Conservation (phyloP, 92 coral and sea anemone genomes). For the Nematostella vectensis region DNA sequence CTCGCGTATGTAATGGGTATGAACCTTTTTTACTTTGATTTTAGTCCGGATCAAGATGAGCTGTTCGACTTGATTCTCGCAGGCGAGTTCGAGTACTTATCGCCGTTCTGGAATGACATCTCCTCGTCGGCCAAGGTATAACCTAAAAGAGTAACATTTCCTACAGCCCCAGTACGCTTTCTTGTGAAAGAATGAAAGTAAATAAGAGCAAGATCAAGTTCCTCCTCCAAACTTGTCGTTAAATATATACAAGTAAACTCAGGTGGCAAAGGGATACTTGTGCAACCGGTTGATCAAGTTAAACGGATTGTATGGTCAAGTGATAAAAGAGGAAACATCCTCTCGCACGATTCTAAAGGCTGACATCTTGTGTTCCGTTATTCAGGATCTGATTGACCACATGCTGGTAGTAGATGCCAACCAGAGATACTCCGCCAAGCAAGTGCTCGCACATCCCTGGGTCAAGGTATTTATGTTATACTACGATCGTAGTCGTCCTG, state of each 20-base stretch:
- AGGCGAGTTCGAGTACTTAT: constrained; percentile 90
- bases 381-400: constrained; percentile 79
- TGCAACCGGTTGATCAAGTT: too few relatives aligned
- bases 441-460: constrained; percentile 81
- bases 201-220: neutral
- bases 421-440: constrained; percentile 78
- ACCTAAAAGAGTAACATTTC: neutral
- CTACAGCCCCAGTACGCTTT: neutral
- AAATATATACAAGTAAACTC: neutral
- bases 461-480: constrained; percentile 53
- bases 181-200: neutral
- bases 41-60: constrained; percentile 92
- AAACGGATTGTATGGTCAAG: too few relatives aligned
- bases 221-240: neutral
- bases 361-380: too few relatives aligned
- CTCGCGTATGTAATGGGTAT: too few relatives aligned
- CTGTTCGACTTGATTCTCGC: constrained; percentile 83
- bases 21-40: neutral
- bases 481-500: neutral
- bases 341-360: too few relatives aligned
- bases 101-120: constrained; percentile 96
- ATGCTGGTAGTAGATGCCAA: constrained; percentile 90
- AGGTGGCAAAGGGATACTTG: too few relatives aligned
- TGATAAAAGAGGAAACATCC: too few relatives aligned
- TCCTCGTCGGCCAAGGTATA: constrained; percentile 94